Evolutionary conservation across 2,797 vertebrate species (phyloP).

Genomic region (Notolabrus celidotus): DNA sequence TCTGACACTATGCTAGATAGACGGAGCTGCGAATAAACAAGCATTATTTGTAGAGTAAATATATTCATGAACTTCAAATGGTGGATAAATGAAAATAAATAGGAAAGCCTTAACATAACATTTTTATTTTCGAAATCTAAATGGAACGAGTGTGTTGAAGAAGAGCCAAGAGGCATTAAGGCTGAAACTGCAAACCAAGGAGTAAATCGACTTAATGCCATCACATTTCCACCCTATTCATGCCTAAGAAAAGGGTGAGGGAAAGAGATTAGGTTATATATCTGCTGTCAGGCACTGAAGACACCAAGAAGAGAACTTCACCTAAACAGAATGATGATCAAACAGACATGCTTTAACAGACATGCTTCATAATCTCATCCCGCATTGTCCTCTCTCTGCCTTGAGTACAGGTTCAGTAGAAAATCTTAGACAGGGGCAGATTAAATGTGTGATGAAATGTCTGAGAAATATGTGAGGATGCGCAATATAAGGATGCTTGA

Average conservation of each 20-base stretch:
- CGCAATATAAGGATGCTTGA: slow-evolving; percentile 74
- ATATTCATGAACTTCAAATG: slow-evolving; percentile 83
- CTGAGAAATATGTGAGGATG: slow-evolving; percentile 82
- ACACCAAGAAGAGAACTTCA: slow-evolving; percentile 83
- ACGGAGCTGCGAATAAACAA: slow-evolving; percentile 82
- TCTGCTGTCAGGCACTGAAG: slow-evolving; percentile 84
- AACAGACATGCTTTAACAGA: slow-evolving; percentile 87
- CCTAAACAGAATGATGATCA: slow-evolving; percentile 85
- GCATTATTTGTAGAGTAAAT: slow-evolving; percentile 80
- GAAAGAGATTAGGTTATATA: slow-evolving; percentile 85
- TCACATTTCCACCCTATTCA: slow-evolving; percentile 86
- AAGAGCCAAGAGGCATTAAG: slow-evolving; percentile 84
- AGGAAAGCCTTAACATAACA: slow-evolving; percentile 79
- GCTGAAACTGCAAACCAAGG: slow-evolving; percentile 85
- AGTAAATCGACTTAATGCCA: slow-evolving; percentile 89
- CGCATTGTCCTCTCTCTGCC: slow-evolving; percentile 77
- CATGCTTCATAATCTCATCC: slow-evolving; percentile 85
- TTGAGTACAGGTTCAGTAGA: slow-evolving; percentile 79
- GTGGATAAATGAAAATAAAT: slow-evolving; percentile 83
- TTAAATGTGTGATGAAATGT: slow-evolving; percentile 87
- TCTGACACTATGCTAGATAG: slow-evolving; percentile 68
- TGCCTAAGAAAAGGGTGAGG: slow-evolving; percentile 83
- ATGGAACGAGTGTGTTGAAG: slow-evolving; percentile 81
- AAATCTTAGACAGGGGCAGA: slow-evolving; percentile 84
- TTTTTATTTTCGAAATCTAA: slow-evolving; percentile 83